These are phyloP conservation scores for Diuraphis noxia DNA, from an alignment of 1,140 invertebrate species.

Conservation along the genomic window DNA sequence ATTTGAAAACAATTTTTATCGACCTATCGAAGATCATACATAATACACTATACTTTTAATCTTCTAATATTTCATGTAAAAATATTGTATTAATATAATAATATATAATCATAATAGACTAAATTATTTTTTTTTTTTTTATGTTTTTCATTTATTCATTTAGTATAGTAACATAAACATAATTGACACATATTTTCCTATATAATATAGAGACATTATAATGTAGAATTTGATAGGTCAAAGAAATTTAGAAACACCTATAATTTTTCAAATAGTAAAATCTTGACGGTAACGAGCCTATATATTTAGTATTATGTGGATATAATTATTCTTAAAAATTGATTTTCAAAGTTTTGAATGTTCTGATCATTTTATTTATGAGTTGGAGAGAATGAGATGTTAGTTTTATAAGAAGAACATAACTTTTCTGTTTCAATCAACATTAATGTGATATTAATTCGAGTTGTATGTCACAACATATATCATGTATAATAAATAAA, in stretches of 20 bases:
- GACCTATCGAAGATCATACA: too few relatives aligned
- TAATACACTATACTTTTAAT: background rate
- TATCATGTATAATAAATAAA: conserved; percentile 36
- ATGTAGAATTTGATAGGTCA: background rate
- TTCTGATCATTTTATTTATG: conserved; percentile 10
- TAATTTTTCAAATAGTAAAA: background rate
- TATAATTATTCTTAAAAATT: background rate
- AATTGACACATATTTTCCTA: background rate
- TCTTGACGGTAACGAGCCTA: background rate
- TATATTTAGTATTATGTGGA: background rate
- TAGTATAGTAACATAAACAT: background rate
- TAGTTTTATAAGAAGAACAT: background rate
- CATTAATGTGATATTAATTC: conserved; percentile 22
- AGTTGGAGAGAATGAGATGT: background rate
- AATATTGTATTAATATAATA: background rate
- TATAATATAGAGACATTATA: background rate
- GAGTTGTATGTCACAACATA: background rate
- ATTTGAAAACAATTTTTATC: background rate
- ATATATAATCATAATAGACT: background rate
- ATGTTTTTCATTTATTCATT: background rate
- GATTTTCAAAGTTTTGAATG: background rate
- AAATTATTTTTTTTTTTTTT: background rate
- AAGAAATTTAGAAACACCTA: background rate
- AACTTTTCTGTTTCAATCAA: background rate
- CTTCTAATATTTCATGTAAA: background rate